These are phyloP conservation scores for Agrochola circellaris DNA, from an alignment of 2,888 invertebrate species.

Conservation along the genomic window DNA sequence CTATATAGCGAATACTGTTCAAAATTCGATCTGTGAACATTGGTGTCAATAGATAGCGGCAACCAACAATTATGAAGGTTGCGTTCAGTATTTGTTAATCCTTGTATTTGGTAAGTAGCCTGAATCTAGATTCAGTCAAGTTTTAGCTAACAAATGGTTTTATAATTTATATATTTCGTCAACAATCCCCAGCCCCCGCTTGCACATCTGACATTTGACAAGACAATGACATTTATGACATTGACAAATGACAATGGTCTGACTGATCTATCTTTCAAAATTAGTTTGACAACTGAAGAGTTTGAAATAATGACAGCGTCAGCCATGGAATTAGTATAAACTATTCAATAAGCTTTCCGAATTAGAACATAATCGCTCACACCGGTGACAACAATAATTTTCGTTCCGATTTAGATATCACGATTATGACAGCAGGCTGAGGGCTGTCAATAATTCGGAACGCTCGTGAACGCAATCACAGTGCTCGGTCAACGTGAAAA, in stretches of 20 bases:
- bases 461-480: too few relatives aligned
- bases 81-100: not conserved
- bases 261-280: not conserved
- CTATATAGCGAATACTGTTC: conserved; percentile 73
- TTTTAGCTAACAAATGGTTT: not conserved
- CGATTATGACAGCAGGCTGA: too few relatives aligned
- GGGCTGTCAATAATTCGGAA: too few relatives aligned
- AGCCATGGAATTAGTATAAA: not conserved
- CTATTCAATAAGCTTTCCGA: too few relatives aligned
- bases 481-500: too few relatives aligned
- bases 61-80: conserved; percentile 1
- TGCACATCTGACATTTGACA: conserved; percentile 3
- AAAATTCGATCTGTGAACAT: conserved; percentile 63
- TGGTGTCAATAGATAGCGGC: conserved; percentile 7
- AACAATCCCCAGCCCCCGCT: not conserved
- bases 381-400: too few relatives aligned
- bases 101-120: not conserved
- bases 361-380: too few relatives aligned
- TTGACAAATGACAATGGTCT: not conserved
- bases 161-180: conserved; percentile 14
- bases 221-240: conserved; percentile 13
- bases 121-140: conserved; percentile 1
- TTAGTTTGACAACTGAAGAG: not conserved
- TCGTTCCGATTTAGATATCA: too few relatives aligned
- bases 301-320: too few relatives aligned